phyloP scores from a whole-genome alignment of 2,113 vertebrate species.

The Paracanthobrama guichenoti region DNA sequence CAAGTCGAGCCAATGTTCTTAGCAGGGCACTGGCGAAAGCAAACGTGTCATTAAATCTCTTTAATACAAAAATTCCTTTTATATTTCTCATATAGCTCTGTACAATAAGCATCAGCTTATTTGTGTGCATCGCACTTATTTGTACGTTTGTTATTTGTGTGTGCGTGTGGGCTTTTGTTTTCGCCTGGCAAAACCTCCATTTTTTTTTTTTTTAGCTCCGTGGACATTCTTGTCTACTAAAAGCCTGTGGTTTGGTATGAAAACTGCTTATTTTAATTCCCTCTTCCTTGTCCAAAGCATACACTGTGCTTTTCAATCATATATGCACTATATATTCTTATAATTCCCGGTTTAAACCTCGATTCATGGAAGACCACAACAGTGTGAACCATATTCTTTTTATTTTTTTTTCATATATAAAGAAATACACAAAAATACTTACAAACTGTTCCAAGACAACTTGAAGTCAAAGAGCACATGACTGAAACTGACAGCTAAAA shows the following conservation, averaged over 20 bases:
- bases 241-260: slow-evolving; percentile 59
- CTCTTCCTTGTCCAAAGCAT: slow-evolving; percentile 36
- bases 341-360: neutral
- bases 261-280: slow-evolving; percentile 53
- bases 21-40: neutral
- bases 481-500: slow-evolving; percentile 64
- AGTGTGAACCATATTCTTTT: slow-evolving; percentile 56
- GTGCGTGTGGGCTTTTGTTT: slow-evolving; percentile 31
- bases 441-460: slow-evolving; percentile 66
- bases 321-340: neutral
- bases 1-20: slow-evolving; percentile 21
- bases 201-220: slow-evolving; percentile 67
- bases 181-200: slow-evolving; percentile 33
- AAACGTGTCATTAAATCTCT: slow-evolving; percentile 20
- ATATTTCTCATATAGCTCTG: neutral
- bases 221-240: slow-evolving; percentile 62
- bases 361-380: neutral
- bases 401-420: slow-evolving; percentile 72
- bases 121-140: neutral
- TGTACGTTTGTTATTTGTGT: neutral
- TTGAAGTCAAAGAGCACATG: slow-evolving; percentile 67
- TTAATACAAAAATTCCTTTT: neutral
- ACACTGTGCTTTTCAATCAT: neutral
- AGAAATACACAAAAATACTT: slow-evolving; percentile 74
- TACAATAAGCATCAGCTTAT: neutral